These are phyloP conservation scores for human DNA, from an alignment of 2,113 vertebrate genomes.

Conservation along the genomic window DNA sequence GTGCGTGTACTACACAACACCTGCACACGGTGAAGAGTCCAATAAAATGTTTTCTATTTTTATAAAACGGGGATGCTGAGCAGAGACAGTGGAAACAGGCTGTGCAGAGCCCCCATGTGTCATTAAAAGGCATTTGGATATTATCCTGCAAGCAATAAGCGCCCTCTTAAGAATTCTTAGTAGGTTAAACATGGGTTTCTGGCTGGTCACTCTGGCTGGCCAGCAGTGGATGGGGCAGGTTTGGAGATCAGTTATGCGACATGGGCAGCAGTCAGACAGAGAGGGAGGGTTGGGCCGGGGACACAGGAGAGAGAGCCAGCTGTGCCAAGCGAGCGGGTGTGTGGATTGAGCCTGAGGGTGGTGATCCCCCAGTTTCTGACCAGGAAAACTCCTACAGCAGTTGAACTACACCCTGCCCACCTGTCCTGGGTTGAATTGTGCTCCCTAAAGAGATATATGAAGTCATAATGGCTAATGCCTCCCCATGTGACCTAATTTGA, in stretches of 20 bases:
- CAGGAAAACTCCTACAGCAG: accelerated
- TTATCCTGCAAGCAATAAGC: not conserved
- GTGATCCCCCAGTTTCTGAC: not conserved
- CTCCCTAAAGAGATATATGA: not conserved
- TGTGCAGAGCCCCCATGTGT: too few relatives aligned
- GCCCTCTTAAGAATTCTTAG: not conserved
- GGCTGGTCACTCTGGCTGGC: too few relatives aligned
- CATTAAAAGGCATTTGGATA: not conserved
- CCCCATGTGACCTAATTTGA: not conserved
- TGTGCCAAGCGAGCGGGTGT: accelerated
- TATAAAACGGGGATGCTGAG: not conserved
- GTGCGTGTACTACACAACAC: accelerated
- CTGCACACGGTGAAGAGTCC: accelerated
- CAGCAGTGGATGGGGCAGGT: not conserved
- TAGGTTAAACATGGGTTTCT: not conserved
- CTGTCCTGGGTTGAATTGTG: not conserved
- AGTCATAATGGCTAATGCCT: not conserved
- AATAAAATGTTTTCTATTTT: accelerated
- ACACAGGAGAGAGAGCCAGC: not conserved
- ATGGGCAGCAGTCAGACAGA: not conserved
- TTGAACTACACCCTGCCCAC: not conserved
- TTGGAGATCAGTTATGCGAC: not conserved
- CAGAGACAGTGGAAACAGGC: not conserved
- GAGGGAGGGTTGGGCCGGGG: accelerated
- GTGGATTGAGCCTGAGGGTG: accelerated